phyloP scores from a whole-genome alignment of 1,140 invertebrate species.

The Trichogramma pretiosum region DNA sequence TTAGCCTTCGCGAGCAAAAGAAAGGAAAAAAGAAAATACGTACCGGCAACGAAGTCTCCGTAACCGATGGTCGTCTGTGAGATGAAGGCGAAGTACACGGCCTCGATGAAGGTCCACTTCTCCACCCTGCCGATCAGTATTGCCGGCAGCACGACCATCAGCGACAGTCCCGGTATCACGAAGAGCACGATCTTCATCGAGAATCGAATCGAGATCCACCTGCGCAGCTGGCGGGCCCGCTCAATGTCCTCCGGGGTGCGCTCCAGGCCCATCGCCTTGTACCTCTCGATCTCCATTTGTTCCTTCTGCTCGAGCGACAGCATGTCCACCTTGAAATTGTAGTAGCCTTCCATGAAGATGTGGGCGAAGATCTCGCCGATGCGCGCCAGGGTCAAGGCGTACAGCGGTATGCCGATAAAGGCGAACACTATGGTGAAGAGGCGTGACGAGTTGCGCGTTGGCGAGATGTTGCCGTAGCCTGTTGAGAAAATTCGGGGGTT shows the following conservation, averaged over 20 bases:
- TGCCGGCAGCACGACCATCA: constrained; percentile 89
- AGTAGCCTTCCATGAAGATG: constrained; percentile 63
- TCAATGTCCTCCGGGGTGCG: no score
- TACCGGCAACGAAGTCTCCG: constrained; percentile 83
- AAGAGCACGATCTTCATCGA: constrained; percentile 70
- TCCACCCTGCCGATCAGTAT: constrained; percentile 82
- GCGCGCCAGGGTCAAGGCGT: constrained; percentile 74
- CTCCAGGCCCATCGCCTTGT: no score
- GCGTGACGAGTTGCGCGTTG: constrained; percentile 71
- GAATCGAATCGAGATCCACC: no score
- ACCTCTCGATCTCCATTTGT: no score
- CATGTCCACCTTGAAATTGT: no score
- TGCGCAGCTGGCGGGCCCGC: no score
- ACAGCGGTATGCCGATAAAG: constrained; percentile 89
- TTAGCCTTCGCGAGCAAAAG: neutral
- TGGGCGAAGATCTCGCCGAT: constrained; percentile 74
- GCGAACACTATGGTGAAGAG: constrained; percentile 89
- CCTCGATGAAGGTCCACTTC: constrained; percentile 80
- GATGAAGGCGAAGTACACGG: constrained; percentile 86
- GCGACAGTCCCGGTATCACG: constrained; percentile 72
- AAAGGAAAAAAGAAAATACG: constrained; percentile 4
- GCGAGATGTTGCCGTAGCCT: constrained; percentile 84
- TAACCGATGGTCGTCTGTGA: constrained; percentile 91
- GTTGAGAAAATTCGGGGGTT: neutral
- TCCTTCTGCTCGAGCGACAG: no score